Evolutionary conservation across 2,797 vertebrate species (phyloP), one percentile per base, ranked within the genome.

Genomic region (Artibeus lituratus): DNA sequence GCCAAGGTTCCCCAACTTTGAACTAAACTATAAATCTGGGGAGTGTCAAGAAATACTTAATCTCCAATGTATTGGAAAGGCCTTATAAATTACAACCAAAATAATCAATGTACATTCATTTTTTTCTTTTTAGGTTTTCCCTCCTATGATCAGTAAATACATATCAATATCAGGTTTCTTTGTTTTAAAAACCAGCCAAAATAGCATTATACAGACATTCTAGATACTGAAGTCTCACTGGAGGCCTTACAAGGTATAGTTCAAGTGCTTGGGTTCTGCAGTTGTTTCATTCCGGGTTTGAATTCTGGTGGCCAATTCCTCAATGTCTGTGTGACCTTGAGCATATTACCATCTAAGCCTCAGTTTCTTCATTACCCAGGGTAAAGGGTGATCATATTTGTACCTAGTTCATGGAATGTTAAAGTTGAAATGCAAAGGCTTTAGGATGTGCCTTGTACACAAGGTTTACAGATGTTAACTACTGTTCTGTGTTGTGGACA

Each of bases 11-110:
- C 29, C 1, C 1, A 62, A 76, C 72, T 89, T 94, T 82, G 47
- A 94, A 74, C 77, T 65, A 88, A n/a, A 88, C 78, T 81, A 89
- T 84, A 96, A 96, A 96, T 96, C 86, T 73, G 57, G 73, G 91
- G 65, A 80, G 39, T 87, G 62, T 92, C 94, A 87, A 91, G 47
- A 22, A 88, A 37, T 53, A 86, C 88, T 88, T 94, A 92, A 51
- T 73, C 55, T 87, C 16, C 37, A 76, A 29, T n/a, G 69, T n/a
- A 89, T 44, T 90, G 62, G 12, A 91, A 94, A 92, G 88, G 51
- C 16, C 74, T 81, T 74, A 16, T 73, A 95, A 96, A 91, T 96
- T 84, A 82, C 14, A 95, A 92, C 29, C n/a, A 62, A 96, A 90
- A 87, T 39, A 93, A 91, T n/a, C 26, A 65, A 83, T 11, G 57